Conservation (phyloP, 1,140 invertebrate species). For the Lysiphlebus fabarum region DNA sequence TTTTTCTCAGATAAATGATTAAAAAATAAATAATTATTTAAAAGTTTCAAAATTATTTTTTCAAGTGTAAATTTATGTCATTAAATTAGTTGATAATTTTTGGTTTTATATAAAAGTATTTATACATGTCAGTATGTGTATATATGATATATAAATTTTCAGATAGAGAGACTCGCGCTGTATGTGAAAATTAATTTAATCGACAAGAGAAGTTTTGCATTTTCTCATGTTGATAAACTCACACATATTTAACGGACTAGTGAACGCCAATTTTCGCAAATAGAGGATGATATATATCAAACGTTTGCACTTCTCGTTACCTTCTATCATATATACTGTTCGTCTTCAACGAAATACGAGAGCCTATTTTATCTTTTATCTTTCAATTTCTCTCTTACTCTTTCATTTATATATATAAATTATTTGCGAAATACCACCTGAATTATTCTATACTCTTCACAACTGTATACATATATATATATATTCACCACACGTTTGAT, state of each 20-base stretch:
- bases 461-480: too few species aligned
- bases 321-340: neutral
- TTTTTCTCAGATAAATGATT: too few species aligned
- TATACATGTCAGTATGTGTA: neutral
- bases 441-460: too few species aligned
- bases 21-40: too few species aligned
- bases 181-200: conserved; percentile 5
- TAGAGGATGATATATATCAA: conserved; percentile 6
- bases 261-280: too few species aligned
- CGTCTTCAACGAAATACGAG: neutral
- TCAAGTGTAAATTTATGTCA: too few species aligned
- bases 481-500: neutral
- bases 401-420: too few species aligned
- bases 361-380: neutral
- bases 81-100: too few species aligned
- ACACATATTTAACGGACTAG: too few species aligned
- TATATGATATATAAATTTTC: neutral
- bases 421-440: too few species aligned
- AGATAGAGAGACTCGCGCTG: neutral
- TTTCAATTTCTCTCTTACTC: neutral
- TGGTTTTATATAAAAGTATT: too few species aligned
- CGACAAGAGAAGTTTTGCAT: conserved; percentile 1
- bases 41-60: too few species aligned
- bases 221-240: conserved; percentile 1
- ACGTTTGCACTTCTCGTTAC: conserved; percentile 21